Conservation (phyloP, 2,113 vertebrate species). For the Xiphias gladius region DNA sequence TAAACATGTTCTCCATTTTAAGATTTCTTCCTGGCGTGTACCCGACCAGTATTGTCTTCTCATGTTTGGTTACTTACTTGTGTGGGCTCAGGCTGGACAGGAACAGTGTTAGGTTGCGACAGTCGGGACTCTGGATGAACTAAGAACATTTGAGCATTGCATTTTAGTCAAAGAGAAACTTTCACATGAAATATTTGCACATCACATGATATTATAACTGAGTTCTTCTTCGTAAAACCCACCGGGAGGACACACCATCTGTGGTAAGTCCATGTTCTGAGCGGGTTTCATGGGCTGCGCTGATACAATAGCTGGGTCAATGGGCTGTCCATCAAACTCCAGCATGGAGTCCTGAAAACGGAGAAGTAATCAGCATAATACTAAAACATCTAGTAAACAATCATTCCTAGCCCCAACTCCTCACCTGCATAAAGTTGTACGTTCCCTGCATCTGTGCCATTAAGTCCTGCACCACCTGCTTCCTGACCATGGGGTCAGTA, state of each 20-base stretch:
- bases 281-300: conserved; percentile 95
- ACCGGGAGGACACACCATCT: conserved; percentile 95
- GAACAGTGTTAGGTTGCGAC: conserved; percentile 89
- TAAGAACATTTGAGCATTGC: conserved; percentile 59
- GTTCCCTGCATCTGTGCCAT: conserved; percentile 99
- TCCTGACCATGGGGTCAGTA: conserved; percentile 91
- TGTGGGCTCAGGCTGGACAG: conserved; percentile 92
- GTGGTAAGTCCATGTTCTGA: conserved; percentile 92
- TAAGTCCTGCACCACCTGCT: conserved; percentile 96
- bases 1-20: neutral
- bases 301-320: conserved; percentile 97
- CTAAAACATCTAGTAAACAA: neutral
- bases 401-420: neutral
- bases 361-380: conserved; percentile 7
- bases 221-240: conserved; percentile 57
- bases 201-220: neutral
- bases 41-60: neutral
- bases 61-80: conserved; percentile 86
- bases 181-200: neutral
- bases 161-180: conserved; percentile 13
- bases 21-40: neutral
- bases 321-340: conserved; percentile 95
- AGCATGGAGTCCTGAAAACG: conserved; percentile 93
- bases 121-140: conserved; percentile 94
- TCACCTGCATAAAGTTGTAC: conserved; percentile 98